A percentile compares a stretch with the other conserved stretches of the same genome.
These are phyloP conservation scores for Athripsodes cinereus DNA, from an alignment of 2,888 invertebrate species.

Conservation along the genomic window DNA sequence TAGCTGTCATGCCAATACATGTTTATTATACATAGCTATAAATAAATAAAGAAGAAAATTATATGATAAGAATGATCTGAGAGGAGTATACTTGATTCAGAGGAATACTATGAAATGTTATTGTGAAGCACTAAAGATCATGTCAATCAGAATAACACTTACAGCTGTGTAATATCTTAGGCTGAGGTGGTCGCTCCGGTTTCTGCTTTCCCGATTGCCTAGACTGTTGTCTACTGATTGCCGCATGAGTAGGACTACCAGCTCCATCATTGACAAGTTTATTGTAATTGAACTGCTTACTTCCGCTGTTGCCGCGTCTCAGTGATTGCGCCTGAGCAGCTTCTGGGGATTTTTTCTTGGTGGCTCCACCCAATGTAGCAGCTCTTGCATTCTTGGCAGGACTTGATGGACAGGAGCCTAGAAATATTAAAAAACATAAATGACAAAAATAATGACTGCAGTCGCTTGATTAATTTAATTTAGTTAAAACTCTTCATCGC, in stretches of 20 bases:
- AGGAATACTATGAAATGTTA: no score
- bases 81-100: no score
- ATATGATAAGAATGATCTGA: no score
- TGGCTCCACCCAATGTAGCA: conserved; percentile 3
- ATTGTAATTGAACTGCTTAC: conserved; percentile 75
- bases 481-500: no score
- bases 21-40: no score
- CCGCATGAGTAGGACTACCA: conserved; percentile 25
- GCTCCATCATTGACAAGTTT: conserved; percentile 70
- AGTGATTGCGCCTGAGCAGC: conserved; percentile 41
- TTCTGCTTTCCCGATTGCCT: conserved; percentile 31
- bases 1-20: no score
- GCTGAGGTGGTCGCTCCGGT: conserved; percentile 42
- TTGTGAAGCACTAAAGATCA: no score
- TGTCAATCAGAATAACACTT: conserved; percentile 25
- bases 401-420: conserved; percentile 23
- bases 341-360: conserved; percentile 43
- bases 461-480: no score
- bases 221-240: conserved; percentile 9
- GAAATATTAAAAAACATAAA: background rate
- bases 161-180: conserved; percentile 28
- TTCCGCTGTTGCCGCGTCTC: conserved; percentile 39
- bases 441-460: no score
- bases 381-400: conserved; percentile 14
- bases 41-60: no score